These are phyloP conservation scores for Spodoptera picta DNA, from an alignment of 2,888 invertebrate genomes.

Conservation along the genomic window DNA sequence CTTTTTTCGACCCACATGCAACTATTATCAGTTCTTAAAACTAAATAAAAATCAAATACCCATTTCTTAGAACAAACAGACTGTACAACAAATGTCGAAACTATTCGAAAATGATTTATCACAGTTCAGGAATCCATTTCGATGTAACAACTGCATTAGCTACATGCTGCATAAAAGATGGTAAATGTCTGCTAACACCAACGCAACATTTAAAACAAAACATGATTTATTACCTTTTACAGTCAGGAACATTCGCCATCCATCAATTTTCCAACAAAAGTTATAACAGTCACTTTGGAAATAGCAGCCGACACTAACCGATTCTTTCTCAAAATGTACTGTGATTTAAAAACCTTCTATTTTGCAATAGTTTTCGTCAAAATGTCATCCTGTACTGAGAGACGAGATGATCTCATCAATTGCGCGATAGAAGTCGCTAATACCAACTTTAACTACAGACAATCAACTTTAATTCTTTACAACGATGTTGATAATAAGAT, in stretches of 20 bases:
- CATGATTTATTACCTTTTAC: conserved; percentile 64
- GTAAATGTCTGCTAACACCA: conserved; percentile 45
- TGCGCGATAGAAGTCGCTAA: conserved; percentile 71
- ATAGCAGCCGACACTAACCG: neutral
- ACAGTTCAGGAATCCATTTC: conserved; percentile 12
- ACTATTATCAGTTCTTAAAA: too few relatives aligned
- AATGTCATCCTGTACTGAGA: conserved; percentile 32
- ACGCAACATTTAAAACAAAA: conserved; percentile 60
- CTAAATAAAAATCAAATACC: too few relatives aligned
- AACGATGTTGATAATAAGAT: conserved; percentile 66
- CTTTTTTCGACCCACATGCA: too few relatives aligned
- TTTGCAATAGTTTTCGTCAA: conserved; percentile 30
- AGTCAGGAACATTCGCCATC: conserved; percentile 19
- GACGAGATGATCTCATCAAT: conserved; percentile 56
- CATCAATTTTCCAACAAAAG: conserved; percentile 11
- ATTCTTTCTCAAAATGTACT: conserved; percentile 14
- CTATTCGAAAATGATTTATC: conserved; percentile 17
- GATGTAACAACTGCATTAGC: conserved; percentile 36
- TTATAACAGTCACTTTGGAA: conserved; percentile 11
- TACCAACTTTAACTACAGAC: conserved; percentile 67
- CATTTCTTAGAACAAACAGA: too few relatives aligned
- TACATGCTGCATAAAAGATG: conserved; percentile 56
- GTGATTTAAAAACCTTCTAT: conserved; percentile 27
- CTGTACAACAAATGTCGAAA: neutral
- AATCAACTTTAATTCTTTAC: conserved; percentile 64